Evolutionary conservation across 1,140 invertebrate species (phyloP).

Genomic region (Periplaneta americana): DNA sequence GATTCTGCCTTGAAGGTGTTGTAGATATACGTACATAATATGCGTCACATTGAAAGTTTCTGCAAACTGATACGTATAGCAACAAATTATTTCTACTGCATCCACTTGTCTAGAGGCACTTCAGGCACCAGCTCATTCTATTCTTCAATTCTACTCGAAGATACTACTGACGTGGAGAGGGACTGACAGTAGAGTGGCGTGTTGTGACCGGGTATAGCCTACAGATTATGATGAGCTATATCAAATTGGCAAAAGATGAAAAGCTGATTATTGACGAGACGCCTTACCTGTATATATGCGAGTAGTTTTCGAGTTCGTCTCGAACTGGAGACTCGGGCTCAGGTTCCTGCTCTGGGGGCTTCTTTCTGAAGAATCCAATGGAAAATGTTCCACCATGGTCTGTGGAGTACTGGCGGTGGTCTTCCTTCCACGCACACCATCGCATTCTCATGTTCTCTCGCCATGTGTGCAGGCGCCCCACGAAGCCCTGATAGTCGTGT

Average conservation of each 20-base stretch:
- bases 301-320: conserved; percentile 50
- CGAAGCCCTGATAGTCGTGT: conserved; percentile 67
- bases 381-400: background rate
- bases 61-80: too few species aligned
- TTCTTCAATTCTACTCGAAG: background rate
- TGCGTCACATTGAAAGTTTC: too few species aligned
- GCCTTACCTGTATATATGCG: conserved; percentile 67
- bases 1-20: too few species aligned
- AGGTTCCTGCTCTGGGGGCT: background rate
- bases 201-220: background rate
- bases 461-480: conserved; percentile 61
- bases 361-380: background rate
- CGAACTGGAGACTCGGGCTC: background rate
- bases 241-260: background rate
- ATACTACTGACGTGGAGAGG: background rate
- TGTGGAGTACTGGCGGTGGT: conserved; percentile 39
- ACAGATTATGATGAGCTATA: background rate
- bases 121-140: background rate
- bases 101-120: too few species aligned
- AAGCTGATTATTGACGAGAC: background rate
- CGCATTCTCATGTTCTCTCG: conserved; percentile 55
- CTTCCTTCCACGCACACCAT: conserved; percentile 52
- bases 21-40: too few species aligned
- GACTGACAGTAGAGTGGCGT: too few species aligned
- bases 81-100: too few species aligned